phyloP scores from a whole-genome alignment of 1,140 invertebrate genomes.

The Papilio machaon region DNA sequence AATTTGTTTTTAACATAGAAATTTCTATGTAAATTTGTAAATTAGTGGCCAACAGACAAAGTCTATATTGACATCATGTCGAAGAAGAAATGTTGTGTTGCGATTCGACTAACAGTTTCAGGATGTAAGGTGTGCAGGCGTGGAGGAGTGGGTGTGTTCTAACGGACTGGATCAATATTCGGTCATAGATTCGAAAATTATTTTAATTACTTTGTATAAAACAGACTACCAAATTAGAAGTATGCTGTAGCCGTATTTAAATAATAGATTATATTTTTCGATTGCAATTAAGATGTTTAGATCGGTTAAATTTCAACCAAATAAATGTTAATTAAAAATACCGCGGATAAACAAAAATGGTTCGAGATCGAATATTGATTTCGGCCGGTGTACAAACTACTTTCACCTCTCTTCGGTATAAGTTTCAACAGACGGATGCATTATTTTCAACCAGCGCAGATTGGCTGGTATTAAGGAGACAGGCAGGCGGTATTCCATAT shows the following conservation, averaged over 20 bases:
- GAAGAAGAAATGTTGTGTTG: constrained; percentile 32
- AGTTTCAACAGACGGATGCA: constrained; percentile 48
- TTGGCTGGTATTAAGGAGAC: constrained; percentile 76
- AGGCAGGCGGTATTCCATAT: constrained; percentile 73
- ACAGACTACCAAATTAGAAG: no score
- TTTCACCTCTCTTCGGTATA: constrained; percentile 66
- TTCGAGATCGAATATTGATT: constrained; percentile 6
- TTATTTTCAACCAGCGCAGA: constrained; percentile 73
- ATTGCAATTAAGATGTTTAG: no score
- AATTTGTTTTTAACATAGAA: constrained; percentile 12
- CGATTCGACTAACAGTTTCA: constrained; percentile 56
- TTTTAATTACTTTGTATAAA: neutral
- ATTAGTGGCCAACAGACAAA: neutral
- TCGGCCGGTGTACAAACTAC: constrained; percentile 35
- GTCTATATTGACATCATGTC: no score
- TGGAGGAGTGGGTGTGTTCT: neutral
- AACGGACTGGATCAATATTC: neutral
- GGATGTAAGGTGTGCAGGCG: neutral
- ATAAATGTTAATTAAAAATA: neutral
- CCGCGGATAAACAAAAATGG: neutral
- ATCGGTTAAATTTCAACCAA: no score
- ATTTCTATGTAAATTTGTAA: neutral
- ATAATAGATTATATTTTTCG: no score
- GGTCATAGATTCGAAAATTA: neutral
- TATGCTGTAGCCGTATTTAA: no score